Conservation (phyloP, 2,113 vertebrate species). For the Trogon surrucura region DNA sequence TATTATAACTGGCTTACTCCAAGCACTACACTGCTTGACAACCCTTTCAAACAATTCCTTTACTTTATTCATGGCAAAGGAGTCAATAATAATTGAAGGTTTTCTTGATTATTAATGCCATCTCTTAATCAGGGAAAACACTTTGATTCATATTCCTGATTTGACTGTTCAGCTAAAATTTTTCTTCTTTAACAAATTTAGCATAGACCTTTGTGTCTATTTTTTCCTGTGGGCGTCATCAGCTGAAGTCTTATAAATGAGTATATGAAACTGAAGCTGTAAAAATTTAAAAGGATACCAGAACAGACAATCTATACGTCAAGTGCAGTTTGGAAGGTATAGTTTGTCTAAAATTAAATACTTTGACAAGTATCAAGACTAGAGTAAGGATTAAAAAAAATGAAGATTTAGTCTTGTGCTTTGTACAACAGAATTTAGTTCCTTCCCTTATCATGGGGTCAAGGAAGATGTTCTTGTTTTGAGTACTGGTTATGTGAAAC, state of each 20-base stretch:
- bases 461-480: not conserved
- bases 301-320: not conserved
- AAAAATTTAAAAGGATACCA: not conserved
- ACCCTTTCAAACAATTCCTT: slow-evolving; percentile 43
- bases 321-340: not conserved
- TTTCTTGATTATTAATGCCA: slow-evolving; percentile 24
- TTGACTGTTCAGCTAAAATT: not conserved
- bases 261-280: slow-evolving; percentile 2
- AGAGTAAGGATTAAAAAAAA: not conserved
- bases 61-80: not conserved
- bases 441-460: not conserved
- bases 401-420: not conserved
- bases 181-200: slow-evolving; percentile 16
- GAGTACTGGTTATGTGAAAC: not conserved
- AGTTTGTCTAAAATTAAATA: not conserved
- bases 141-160: not conserved
- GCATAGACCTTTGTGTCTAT: not conserved
- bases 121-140: not conserved
- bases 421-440: not conserved
- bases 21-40: slow-evolving; percentile 43
- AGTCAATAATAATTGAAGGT: slow-evolving; percentile 53
- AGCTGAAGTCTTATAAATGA: slow-evolving; percentile 20
- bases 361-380: not conserved
- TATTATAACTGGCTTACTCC: slow-evolving; percentile 42
- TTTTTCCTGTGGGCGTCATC: not conserved